phyloP scores from a whole-genome alignment of 2,113 vertebrate genomes.

The Mormyrus iriodes region DNA sequence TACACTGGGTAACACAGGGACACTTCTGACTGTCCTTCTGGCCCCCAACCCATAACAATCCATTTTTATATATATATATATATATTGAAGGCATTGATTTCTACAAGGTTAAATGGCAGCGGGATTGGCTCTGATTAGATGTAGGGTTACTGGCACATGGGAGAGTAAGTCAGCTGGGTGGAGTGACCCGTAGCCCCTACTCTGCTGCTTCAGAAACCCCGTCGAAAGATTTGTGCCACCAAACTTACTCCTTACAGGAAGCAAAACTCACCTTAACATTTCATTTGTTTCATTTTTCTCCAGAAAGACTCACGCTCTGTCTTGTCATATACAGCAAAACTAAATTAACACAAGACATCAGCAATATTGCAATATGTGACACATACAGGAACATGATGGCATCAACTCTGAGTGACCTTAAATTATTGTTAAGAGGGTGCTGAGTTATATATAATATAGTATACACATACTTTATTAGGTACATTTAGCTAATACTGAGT shows the following conservation, averaged over 20 bases:
- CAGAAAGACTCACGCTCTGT: not conserved
- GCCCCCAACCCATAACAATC: not conserved
- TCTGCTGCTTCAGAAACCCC: not conserved
- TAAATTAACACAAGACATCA: not conserved
- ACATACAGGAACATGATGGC: not conserved
- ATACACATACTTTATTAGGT: not conserved
- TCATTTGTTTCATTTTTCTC: not conserved
- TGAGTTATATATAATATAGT: not conserved
- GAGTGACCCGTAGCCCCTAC: slow-evolving; percentile 26
- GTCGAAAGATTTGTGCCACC: not conserved
- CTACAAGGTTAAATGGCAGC: slow-evolving; percentile 29
- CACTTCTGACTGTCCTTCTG: slow-evolving; percentile 7
- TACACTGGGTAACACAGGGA: slow-evolving; percentile 12
- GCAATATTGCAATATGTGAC: slow-evolving; percentile 10
- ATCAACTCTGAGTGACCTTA: slow-evolving; percentile 6
- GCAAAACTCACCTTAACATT: not conserved
- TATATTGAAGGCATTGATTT: slow-evolving; percentile 32
- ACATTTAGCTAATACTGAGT: not conserved
- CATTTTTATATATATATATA: too few relatives aligned
- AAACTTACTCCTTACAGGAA: not conserved
- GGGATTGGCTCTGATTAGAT: slow-evolving; percentile 35
- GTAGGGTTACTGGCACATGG: slow-evolving; percentile 35
- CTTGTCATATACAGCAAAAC: not conserved
- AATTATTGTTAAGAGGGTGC: not conserved
- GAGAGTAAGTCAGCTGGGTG: slow-evolving; percentile 23